Percentiles rank a stretch among this genome's conserved stretches.
Conservation (phyloP, 2,113 vertebrate genomes). For the Sinocyclocheilus grahami region DNA sequence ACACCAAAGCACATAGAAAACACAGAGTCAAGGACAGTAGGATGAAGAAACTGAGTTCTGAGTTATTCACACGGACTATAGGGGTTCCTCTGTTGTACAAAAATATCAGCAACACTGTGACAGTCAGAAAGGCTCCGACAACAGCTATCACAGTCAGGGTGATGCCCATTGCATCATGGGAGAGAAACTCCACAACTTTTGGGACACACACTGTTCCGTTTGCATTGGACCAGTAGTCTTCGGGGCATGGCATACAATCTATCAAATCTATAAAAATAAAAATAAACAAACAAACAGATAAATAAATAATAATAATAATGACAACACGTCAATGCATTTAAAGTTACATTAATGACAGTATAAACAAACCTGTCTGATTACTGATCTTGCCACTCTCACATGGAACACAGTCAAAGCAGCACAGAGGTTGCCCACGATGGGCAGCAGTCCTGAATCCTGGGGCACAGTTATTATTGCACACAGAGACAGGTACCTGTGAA, state of each 20-base stretch:
- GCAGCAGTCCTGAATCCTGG: slow-evolving; percentile 77
- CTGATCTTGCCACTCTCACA: slow-evolving; percentile 80
- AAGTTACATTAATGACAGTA: too few relatives aligned
- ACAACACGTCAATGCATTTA: too few relatives aligned
- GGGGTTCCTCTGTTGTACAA: too few relatives aligned
- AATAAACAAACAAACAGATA: too few relatives aligned
- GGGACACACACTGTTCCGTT: too few relatives aligned
- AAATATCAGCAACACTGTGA: too few relatives aligned
- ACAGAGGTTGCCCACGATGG: slow-evolving; percentile 75
- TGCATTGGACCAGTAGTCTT: too few relatives aligned
- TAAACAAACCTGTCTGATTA: slow-evolving; percentile 74
- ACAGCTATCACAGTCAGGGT: too few relatives aligned
- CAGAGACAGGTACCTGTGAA: slow-evolving; percentile 65
- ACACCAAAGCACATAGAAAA: slow-evolving; percentile 62
- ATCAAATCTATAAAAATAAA: too few relatives aligned
- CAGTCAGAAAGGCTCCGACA: too few relatives aligned
- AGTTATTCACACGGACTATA: background rate
- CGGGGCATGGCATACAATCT: too few relatives aligned
- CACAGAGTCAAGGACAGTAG: slow-evolving; percentile 61
- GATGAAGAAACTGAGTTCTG: slow-evolving; percentile 64
- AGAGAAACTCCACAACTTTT: slow-evolving; percentile 52
- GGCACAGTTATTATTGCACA: slow-evolving; percentile 75
- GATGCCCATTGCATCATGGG: slow-evolving; percentile 33
- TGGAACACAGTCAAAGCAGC: slow-evolving; percentile 82
- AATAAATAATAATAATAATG: too few relatives aligned